These are phyloP conservation scores for Allygus modestus DNA, from an alignment of 2,888 invertebrate genomes.

Conservation along the genomic window DNA sequence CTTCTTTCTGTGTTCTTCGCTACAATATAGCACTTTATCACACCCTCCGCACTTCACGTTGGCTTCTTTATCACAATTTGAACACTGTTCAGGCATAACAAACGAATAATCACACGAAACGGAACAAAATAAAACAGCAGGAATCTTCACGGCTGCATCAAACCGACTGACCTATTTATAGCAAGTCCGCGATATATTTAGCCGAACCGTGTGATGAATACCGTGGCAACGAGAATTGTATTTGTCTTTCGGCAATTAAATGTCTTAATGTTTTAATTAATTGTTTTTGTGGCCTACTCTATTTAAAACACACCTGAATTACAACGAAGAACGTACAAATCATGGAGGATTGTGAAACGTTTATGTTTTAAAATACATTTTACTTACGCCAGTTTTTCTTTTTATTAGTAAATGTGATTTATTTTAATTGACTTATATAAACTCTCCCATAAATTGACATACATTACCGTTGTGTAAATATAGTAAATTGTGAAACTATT, in stretches of 20 bases:
- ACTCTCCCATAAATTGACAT: too few species aligned
- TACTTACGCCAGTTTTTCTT: too few species aligned
- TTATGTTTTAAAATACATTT: too few species aligned
- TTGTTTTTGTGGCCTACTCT: too few species aligned
- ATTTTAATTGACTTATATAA: too few species aligned
- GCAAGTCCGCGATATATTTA: slow-evolving; percentile 7
- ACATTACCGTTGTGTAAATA: too few species aligned
- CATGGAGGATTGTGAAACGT: too few species aligned
- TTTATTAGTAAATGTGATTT: too few species aligned
- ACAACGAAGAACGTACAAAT: too few species aligned
- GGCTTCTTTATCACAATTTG: slow-evolving; percentile 58
- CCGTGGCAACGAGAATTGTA: not conserved
- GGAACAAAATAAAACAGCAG: not conserved
- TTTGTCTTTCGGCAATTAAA: not conserved
- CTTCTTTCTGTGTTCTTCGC: slow-evolving; percentile 61
- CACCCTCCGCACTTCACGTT: slow-evolving; percentile 56
- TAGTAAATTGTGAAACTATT: too few species aligned
- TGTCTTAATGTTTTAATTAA: too few species aligned
- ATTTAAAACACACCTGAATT: too few species aligned
- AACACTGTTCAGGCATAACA: slow-evolving; percentile 34
- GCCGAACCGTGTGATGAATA: not conserved
- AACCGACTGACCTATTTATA: slow-evolving; percentile 19
- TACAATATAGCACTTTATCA: slow-evolving; percentile 57
- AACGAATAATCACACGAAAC: not conserved
- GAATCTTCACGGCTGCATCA: not conserved